Evolutionary conservation across 2,888 invertebrate species (phyloP).

Genomic region (Drosophila tanythrix): DNA sequence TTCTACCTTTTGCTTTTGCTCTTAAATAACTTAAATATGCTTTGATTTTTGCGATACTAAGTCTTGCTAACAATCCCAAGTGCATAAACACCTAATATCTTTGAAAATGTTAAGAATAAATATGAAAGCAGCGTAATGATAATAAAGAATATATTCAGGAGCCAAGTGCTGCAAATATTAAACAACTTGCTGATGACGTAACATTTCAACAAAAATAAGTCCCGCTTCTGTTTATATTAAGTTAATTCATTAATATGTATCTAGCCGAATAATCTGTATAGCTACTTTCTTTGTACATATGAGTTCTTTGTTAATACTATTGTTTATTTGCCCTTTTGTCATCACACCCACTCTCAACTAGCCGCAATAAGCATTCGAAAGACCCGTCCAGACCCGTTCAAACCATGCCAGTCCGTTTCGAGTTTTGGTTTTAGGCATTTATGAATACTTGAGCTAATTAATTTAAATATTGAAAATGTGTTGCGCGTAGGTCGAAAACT

Average conservation of each 20-base stretch:
- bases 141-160: not conserved
- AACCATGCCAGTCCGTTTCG: constrained; percentile 7
- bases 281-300: constrained; percentile 21
- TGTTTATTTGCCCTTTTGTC: constrained; percentile 22
- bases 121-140: not conserved
- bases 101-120: not conserved
- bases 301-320: not conserved
- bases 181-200: not conserved
- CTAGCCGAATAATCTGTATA: not conserved
- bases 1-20: not conserved
- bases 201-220: not conserved
- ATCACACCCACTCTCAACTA: constrained; percentile 24
- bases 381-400: not conserved
- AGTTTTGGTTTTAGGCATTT: constrained; percentile 32
- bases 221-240: constrained; percentile 3
- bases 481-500: constrained; percentile 51
- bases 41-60: not conserved
- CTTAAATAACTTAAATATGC: not conserved
- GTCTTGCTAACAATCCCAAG: not conserved
- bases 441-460: constrained; percentile 48
- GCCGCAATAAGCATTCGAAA: constrained; percentile 18
- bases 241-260: not conserved
- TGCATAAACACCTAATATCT: not conserved
- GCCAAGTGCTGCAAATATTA: not conserved
- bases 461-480: constrained; percentile 57